Conservation (phyloP, 2,113 vertebrate species). For the Edolisoma coerulescens region DNA sequence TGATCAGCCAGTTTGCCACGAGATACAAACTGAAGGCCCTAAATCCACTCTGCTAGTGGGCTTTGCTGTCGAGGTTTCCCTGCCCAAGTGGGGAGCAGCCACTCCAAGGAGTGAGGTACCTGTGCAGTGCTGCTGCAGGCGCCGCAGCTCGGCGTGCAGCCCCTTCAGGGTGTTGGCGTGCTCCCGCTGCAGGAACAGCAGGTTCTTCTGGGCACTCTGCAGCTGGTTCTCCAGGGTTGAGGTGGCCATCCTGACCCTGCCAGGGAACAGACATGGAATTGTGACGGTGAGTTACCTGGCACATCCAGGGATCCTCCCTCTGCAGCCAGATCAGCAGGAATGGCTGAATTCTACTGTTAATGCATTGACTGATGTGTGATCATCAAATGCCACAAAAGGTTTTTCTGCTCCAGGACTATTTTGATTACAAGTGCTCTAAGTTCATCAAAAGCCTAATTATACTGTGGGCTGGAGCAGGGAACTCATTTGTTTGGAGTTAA, state of each 20-base stretch:
- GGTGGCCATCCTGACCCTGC: conserved; percentile 84
- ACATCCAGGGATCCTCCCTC: no score
- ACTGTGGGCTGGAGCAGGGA: not conserved
- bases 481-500: conserved; percentile 28
- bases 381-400: not conserved
- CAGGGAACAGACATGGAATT: not conserved
- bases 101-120: conserved; percentile 47
- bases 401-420: not conserved
- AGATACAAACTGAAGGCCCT: not conserved
- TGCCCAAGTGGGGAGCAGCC: not conserved
- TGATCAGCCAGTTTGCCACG: not conserved
- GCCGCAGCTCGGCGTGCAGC: conserved; percentile 88
- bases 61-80: not conserved
- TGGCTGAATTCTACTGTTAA: not conserved
- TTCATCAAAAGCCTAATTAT: not conserved
- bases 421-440: not conserved
- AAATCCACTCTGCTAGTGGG: accelerated
- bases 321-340: not conserved
- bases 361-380: accelerated
- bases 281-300: not conserved
- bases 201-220: conserved; percentile 95
- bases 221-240: conserved; percentile 94
- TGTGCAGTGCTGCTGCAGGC: conserved; percentile 95
- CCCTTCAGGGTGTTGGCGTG: conserved; percentile 90
- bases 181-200: conserved; percentile 93